phyloP scores from a whole-genome alignment of 2,113 vertebrate species.

The Chrysochloris asiatica region DNA sequence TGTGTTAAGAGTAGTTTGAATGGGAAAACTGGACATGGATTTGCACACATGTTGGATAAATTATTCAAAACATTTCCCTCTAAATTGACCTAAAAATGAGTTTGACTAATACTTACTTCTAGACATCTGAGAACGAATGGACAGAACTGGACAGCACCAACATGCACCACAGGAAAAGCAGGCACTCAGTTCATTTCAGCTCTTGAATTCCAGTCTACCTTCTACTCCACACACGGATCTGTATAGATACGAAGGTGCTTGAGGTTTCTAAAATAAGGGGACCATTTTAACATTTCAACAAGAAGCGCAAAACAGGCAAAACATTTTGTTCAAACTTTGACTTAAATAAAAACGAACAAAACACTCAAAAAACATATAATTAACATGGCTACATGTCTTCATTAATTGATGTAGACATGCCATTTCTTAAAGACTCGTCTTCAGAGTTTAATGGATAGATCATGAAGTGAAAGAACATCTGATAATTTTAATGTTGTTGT shows the following conservation, averaged over 20 bases:
- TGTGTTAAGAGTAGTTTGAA: background rate
- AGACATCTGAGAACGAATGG: background rate
- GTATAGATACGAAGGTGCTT: background rate
- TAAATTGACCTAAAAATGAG: conserved; percentile 31
- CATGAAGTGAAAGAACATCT: background rate
- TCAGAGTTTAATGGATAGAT: background rate
- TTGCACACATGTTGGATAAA: background rate
- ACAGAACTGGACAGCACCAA: background rate
- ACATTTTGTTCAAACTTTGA: background rate
- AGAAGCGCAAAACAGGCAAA: background rate
- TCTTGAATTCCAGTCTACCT: conserved; percentile 33
- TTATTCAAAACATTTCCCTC: background rate
- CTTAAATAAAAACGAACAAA: background rate
- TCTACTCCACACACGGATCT: background rate
- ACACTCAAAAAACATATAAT: background rate
- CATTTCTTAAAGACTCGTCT: background rate
- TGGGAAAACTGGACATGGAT: background rate
- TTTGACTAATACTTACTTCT: background rate
- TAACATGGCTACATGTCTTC: background rate
- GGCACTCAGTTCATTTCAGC: conserved; percentile 4
- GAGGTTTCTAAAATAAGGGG: background rate
- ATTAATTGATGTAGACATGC: background rate
- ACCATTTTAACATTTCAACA: background rate
- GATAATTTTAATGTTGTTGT: background rate
- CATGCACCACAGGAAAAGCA: background rate